Conservation (phyloP, 2,797 vertebrate species). For the Masticophis lateralis region DNA sequence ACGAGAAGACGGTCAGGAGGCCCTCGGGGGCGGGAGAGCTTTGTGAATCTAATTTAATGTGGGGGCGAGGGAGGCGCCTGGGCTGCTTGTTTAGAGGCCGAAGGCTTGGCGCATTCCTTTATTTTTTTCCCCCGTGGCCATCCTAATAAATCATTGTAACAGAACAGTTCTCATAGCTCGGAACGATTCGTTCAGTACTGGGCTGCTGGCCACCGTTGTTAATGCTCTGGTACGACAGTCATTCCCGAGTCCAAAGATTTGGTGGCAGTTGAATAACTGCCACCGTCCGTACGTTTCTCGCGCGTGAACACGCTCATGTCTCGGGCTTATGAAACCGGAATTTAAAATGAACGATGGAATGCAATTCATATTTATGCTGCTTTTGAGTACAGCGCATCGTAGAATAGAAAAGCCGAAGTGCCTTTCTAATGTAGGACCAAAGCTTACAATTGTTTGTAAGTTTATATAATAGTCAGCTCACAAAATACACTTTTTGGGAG, state of each 20-base stretch:
- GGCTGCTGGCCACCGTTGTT: background rate
- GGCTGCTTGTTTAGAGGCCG: background rate
- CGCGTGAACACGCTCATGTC: background rate
- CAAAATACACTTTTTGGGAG: background rate
- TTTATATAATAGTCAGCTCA: background rate
- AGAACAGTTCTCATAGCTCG: background rate
- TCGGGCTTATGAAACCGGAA: background rate
- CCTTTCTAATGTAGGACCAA: background rate
- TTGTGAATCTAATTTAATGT: background rate
- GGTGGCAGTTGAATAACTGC: background rate
- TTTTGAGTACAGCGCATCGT: background rate
- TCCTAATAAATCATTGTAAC: background rate
- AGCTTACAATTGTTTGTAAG: background rate
- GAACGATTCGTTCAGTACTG: background rate
- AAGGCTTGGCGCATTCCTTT: background rate
- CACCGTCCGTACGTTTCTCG: background rate
- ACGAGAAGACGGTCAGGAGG: background rate
- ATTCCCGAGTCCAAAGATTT: too few relatives aligned
- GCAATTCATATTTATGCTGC: background rate
- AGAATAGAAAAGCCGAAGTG: background rate
- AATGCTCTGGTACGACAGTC: background rate
- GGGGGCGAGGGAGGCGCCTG: background rate
- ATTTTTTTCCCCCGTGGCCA: rapidly evolving
- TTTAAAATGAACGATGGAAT: background rate
- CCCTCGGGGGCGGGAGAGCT: background rate